Evolutionary conservation across 2,797 vertebrate genomes (phyloP).

Genomic region (Astyanax mexicanus): DNA sequence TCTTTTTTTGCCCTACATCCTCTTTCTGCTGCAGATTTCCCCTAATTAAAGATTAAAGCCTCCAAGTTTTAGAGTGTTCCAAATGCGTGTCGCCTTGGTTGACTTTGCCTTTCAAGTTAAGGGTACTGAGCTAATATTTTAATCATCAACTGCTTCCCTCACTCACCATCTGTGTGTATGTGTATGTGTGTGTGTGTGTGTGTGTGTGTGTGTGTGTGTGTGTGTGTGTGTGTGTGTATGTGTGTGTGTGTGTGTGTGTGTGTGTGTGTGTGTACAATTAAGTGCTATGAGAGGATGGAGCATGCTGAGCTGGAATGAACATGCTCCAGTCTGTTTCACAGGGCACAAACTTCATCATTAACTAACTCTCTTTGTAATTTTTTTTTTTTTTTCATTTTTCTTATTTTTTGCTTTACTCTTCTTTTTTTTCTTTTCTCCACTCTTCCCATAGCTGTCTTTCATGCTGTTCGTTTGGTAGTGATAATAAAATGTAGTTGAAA

Average conservation of each 20-base stretch:
- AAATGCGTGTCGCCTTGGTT: conserved; percentile 52
- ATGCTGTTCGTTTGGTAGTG: no score
- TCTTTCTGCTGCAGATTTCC: conserved; percentile 37
- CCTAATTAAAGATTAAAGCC: conserved; percentile 70
- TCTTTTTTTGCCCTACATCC: conserved; percentile 59
- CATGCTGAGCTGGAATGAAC: conserved; percentile 22
- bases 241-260: conserved; percentile 17
- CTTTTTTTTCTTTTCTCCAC: not conserved
- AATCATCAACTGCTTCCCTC: conserved; percentile 49
- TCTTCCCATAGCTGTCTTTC: not conserved
- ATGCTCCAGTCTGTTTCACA: conserved; percentile 45
- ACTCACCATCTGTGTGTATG: conserved; percentile 20
- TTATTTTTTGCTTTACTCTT: no score
- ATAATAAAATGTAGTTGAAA: no score
- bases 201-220: conserved; percentile 35
- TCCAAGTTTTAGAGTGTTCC: conserved; percentile 57
- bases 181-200: conserved; percentile 25
- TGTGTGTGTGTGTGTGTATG: not conserved
- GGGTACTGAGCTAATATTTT: conserved; percentile 63
- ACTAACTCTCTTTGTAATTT: conserved; percentile 6
- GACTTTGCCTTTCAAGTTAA: conserved; percentile 51
- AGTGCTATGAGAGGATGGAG: conserved; percentile 7
- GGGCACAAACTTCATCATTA: conserved; percentile 48
- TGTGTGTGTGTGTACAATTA: no score
- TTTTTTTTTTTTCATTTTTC: not conserved